Conservation (phyloP, 2,888 invertebrate genomes). For the Pyrocoelia pectoralis region DNA sequence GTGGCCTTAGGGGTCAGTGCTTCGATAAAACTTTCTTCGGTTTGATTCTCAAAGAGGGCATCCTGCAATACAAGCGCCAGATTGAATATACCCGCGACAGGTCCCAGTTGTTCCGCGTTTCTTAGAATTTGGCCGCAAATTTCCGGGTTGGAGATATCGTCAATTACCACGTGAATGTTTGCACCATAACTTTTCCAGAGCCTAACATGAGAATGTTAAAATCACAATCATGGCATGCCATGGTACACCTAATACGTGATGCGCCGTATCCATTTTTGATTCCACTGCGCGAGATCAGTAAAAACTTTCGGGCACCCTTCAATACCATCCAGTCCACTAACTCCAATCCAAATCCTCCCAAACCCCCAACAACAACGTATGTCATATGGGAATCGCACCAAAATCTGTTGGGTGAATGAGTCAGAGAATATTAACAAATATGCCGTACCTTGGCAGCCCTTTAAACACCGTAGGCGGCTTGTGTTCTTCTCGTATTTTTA, state of each 20-base stretch:
- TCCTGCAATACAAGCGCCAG: slow-evolving; percentile 84
- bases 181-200: slow-evolving; percentile 76
- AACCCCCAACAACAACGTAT: slow-evolving; percentile 78
- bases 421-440: background rate
- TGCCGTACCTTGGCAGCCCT: background rate
- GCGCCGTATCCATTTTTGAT: slow-evolving; percentile 86
- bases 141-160: slow-evolving; percentile 53
- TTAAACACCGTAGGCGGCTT: too few relatives aligned
- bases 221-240: slow-evolving; percentile 38
- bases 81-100: slow-evolving; percentile 89
- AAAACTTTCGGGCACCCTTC: slow-evolving; percentile 39
- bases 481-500: slow-evolving; percentile 47
- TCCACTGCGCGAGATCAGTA: slow-evolving; percentile 84
- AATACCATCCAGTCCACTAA: slow-evolving; percentile 78
- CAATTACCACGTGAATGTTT: slow-evolving; percentile 74
- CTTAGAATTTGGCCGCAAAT: slow-evolving; percentile 77
- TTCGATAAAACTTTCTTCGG: slow-evolving; percentile 69
- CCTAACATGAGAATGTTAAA: slow-evolving; percentile 55
- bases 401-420: slow-evolving; percentile 56
- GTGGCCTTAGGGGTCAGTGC: slow-evolving; percentile 80
- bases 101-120: slow-evolving; percentile 69
- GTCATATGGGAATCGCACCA: slow-evolving; percentile 62
- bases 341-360: slow-evolving; percentile 94
- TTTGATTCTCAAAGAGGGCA: slow-evolving; percentile 80
- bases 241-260: slow-evolving; percentile 74